phyloP scores from a whole-genome alignment of 2,113 vertebrate genomes.

The Brachypteracias leptosomus region DNA sequence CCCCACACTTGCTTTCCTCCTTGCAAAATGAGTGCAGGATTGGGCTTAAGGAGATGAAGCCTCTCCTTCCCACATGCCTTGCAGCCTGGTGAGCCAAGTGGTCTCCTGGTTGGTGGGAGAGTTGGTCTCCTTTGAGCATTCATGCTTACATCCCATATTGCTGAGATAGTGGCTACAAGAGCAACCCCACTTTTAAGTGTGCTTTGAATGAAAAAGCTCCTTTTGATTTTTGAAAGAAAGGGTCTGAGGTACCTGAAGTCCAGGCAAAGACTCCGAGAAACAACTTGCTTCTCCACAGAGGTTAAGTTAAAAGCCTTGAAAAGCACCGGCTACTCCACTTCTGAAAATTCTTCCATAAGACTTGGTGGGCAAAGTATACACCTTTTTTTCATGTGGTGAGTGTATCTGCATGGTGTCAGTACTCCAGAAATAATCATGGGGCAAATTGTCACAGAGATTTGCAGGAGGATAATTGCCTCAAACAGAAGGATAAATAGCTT shows the following conservation, averaged over 20 bases:
- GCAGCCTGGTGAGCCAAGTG: background rate
- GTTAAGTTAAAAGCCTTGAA: background rate
- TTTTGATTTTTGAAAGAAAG: background rate
- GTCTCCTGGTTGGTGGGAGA: background rate
- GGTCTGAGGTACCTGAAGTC: background rate
- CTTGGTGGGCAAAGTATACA: background rate
- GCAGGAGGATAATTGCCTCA: constrained; percentile 26
- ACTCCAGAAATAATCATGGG: background rate
- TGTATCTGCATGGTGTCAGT: background rate
- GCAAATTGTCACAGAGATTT: constrained; percentile 1
- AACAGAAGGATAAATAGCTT: constrained; percentile 49
- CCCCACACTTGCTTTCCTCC: background rate
- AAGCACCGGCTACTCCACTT: background rate
- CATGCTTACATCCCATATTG: background rate
- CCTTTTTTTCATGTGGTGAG: background rate
- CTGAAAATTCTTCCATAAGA: background rate
- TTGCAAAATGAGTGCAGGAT: background rate
- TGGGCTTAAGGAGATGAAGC: background rate
- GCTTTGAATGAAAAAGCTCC: background rate
- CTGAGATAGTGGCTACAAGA: background rate
- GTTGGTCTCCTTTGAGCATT: background rate
- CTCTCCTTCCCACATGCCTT: background rate
- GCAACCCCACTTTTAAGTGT: background rate
- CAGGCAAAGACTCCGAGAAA: background rate
- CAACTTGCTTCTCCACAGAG: background rate